Conservation (phyloP, 2,797 vertebrate species). For the Meda fulgida region DNA sequence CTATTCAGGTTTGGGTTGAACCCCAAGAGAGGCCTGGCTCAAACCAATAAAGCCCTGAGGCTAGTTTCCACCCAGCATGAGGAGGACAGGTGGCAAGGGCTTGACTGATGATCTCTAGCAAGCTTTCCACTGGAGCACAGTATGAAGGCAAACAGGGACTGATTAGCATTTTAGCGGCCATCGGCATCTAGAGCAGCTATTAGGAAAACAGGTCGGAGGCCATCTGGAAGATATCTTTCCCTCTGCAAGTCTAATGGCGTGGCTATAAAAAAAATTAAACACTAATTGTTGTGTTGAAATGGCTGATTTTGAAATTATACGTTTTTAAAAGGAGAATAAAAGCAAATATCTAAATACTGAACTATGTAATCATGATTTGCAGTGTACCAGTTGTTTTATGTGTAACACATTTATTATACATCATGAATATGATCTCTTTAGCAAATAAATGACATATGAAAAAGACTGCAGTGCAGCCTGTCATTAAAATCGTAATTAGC, state of each 20-base stretch:
- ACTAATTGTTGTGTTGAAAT: constrained; percentile 1
- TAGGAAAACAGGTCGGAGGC: constrained; percentile 41
- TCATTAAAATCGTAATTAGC: constrained; percentile 72
- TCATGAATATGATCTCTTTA: constrained; percentile 60
- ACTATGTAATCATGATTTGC: neutral
- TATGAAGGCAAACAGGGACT: constrained; percentile 64
- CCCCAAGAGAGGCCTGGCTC: constrained; percentile 30
- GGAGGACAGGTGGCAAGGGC: constrained; percentile 58
- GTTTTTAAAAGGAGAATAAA: neutral
- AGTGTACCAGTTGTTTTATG: neutral
- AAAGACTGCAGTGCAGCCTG: constrained; percentile 54
- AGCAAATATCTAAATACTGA: neutral
- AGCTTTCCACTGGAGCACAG: constrained; percentile 56
- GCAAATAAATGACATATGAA: constrained; percentile 60
- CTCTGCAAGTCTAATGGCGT: neutral
- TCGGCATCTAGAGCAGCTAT: constrained; percentile 63
- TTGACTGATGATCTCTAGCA: constrained; percentile 71
- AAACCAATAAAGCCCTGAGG: constrained; percentile 43
- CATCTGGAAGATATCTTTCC: constrained; percentile 31
- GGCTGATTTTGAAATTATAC: neutral
- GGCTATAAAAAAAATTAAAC: neutral
- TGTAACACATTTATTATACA: constrained; percentile 52
- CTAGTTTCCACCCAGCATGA: constrained; percentile 55
- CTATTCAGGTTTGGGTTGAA: constrained; percentile 26
- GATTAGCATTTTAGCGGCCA: constrained; percentile 68